Percentiles rank a stretch among this genome's conserved stretches.
These are phyloP conservation scores for Galerucella calmariensis DNA, from an alignment of 2,888 invertebrate genomes.

Conservation along the genomic window DNA sequence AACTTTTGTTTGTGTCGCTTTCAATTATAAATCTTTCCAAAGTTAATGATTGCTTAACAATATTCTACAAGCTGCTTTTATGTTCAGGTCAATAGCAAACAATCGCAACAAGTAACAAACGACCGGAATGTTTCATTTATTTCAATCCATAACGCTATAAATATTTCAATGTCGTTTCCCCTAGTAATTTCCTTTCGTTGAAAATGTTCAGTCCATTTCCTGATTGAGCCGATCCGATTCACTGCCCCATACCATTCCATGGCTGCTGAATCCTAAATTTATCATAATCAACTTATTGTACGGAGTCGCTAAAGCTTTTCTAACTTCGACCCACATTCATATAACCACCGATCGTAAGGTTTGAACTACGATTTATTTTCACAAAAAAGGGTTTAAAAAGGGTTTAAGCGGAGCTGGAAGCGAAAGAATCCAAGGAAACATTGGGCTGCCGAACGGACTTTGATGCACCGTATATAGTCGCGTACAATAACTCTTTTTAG, in stretches of 20 bases:
- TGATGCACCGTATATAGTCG: too few species aligned
- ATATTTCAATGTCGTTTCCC: constrained; percentile 32
- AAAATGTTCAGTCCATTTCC: constrained; percentile 28
- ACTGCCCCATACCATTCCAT: constrained; percentile 9
- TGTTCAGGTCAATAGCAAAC: constrained; percentile 10
- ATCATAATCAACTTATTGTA: constrained; percentile 27
- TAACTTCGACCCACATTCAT: constrained; percentile 17
- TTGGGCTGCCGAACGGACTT: background rate
- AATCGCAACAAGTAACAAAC: constrained; percentile 26
- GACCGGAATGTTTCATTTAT: constrained; percentile 17
- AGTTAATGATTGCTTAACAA: background rate
- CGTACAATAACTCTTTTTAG: too few species aligned
- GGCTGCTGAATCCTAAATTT: constrained; percentile 19
- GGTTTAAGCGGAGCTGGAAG: too few species aligned
- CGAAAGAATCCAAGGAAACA: background rate
- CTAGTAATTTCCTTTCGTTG: constrained; percentile 32
- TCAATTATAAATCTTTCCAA: background rate
- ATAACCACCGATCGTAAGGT: background rate
- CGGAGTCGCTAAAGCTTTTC: constrained; percentile 4
- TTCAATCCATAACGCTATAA: constrained; percentile 26
- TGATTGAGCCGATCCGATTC: constrained; percentile 14
- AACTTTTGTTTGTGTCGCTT: background rate
- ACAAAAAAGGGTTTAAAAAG: too few species aligned
- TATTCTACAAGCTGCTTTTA: background rate
- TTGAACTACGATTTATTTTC: constrained; percentile 6